Conservation (phyloP, 2,797 vertebrate genomes). For the Todus mexicanus region DNA sequence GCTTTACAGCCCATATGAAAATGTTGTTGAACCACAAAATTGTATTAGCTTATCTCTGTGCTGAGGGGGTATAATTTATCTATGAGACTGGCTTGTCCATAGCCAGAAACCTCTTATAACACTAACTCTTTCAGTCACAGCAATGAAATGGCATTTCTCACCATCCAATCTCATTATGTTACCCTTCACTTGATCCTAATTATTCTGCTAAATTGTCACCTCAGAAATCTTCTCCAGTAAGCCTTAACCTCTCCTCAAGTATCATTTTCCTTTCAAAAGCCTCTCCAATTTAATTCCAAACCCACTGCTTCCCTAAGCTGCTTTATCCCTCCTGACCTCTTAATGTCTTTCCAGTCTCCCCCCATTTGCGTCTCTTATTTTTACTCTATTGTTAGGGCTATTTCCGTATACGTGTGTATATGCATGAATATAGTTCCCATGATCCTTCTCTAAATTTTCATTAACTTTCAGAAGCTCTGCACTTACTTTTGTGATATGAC, state of each 20-base stretch:
- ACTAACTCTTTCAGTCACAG: neutral
- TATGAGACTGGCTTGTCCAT: neutral
- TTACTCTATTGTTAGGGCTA: neutral
- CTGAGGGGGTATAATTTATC: neutral
- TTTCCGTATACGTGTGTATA: neutral
- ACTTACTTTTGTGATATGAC: neutral
- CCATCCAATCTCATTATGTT: constrained; percentile 2
- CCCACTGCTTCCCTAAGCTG: neutral
- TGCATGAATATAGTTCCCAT: neutral
- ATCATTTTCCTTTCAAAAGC: constrained; percentile 1
- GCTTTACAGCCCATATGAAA: neutral
- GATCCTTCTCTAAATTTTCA: neutral
- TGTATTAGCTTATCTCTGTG: neutral
- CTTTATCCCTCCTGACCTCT: neutral
- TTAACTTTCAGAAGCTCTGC: neutral
- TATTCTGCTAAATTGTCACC: constrained; percentile 6
- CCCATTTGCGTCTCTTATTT: neutral
- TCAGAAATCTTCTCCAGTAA: constrained; percentile 7
- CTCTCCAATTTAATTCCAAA: constrained; percentile 5
- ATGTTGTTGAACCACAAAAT: neutral
- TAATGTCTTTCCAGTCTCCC: neutral
- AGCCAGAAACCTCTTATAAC: neutral
- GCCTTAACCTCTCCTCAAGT: neutral
- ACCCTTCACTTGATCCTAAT: constrained; percentile 41
- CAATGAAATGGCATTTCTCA: neutral